Base-by-base conservation (phyloP, 2,888 invertebrate genomes). In the Lycophotia porphyrea region DNA sequence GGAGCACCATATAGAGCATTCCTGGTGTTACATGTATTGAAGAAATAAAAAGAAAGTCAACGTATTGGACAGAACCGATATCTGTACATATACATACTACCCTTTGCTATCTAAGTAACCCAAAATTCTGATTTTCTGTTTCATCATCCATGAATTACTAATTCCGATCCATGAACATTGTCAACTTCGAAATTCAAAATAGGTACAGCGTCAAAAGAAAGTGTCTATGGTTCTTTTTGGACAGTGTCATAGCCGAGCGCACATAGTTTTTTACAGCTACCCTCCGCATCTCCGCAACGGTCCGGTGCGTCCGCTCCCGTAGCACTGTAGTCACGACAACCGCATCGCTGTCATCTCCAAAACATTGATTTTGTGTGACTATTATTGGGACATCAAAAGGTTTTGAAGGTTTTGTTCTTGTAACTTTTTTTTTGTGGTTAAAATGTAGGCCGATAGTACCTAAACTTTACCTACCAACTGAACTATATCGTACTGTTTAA, bases 231-330 rank as follows among this genome's bases (percentile, higher is more conserved):
- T 74, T 78, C 60, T 74, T 87, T 78, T 88, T 78, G 68, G 87
- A 76, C 77, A 80, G 87, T 90, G 93, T 93, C 90, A 92, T 92
- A 93, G 92, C 88, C 89, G 92, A 93, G 90, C 90, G 94, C 90
- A 87, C 91, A 88, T 88, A 85, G 92, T 88, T 95, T 96, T 95
- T 95, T 95, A 93, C 93, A 89, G 83, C 91, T 92, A 93, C 93
- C 94, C 93, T 90, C 87, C 78, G 92, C 90, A 90, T 93, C 93
- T 90, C 87, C 76, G 92, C 90, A 90, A 93, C 93, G 93, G 92
- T 93, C 90, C 91, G 91, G 85, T 92, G 93, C 88, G 82, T 90
- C 85, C 83, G 88, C 90, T 87, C 91, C 89, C 84, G 88, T 86
- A 82, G 61, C 61, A 55, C 27, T 2, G 55, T 3, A 55, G 94